These are phyloP conservation scores for Megalonaias nervosa DNA, from an alignment of 1,140 invertebrate genomes.

Conservation along the genomic window DNA sequence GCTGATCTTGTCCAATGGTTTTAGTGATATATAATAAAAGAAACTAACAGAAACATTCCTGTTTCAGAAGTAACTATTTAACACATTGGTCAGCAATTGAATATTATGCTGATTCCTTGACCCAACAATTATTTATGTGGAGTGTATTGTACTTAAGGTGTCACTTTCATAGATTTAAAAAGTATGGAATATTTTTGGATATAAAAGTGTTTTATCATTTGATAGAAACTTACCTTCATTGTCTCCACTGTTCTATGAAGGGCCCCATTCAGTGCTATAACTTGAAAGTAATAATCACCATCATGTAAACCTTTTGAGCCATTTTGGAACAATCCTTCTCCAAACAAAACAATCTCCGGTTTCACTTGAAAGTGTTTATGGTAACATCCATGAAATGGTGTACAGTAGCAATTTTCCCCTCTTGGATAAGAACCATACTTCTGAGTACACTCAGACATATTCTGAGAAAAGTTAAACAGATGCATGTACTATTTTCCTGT, in stretches of 20 bases:
- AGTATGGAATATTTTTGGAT: neutral
- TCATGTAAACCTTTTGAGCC: slow-evolving; percentile 41
- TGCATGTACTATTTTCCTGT: too few species aligned
- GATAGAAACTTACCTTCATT: slow-evolving; percentile 35
- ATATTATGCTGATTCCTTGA: neutral
- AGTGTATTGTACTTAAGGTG: neutral
- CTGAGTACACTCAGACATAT: slow-evolving; percentile 28
- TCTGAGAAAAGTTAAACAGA: slow-evolving; percentile 15
- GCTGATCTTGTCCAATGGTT: too few species aligned
- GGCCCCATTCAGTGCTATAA: slow-evolving; percentile 44
- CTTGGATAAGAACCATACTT: slow-evolving; percentile 30
- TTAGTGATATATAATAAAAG: too few species aligned
- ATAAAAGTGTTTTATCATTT: neutral
- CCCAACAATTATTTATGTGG: neutral
- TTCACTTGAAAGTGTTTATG: slow-evolving; percentile 46
- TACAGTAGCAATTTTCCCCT: slow-evolving; percentile 46
- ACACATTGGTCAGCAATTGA: neutral
- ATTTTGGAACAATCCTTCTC: slow-evolving; percentile 33
- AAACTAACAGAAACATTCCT: too few species aligned
- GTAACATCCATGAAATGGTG: slow-evolving; percentile 37
- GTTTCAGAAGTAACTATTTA: too few species aligned
- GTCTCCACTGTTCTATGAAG: slow-evolving; percentile 31
- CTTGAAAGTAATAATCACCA: slow-evolving; percentile 47
- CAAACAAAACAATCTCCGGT: slow-evolving; percentile 15
- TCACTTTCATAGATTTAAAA: neutral